Conservation (phyloP, 1,140 invertebrate genomes). For the Diuraphis noxia region DNA sequence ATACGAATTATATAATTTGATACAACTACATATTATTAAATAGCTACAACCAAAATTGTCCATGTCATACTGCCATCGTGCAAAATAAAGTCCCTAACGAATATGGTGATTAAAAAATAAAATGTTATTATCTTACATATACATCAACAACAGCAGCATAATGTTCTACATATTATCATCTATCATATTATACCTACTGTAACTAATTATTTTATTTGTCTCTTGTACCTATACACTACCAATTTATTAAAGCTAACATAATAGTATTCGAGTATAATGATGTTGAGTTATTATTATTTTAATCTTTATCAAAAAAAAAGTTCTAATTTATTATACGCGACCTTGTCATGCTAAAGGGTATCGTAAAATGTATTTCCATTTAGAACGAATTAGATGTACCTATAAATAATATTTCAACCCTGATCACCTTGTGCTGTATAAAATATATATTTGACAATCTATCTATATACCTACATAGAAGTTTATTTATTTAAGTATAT, state of each 20-base stretch:
- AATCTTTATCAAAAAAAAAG: conserved; percentile 5
- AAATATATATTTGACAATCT: background rate
- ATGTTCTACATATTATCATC: background rate
- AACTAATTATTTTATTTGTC: background rate
- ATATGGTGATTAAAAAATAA: conserved; percentile 5
- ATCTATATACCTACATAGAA: background rate
- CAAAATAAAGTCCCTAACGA: background rate
- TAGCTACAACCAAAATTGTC: background rate
- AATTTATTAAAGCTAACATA: background rate
- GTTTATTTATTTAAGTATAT: background rate
- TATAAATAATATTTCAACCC: conserved; percentile 8
- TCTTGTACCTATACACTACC: background rate
- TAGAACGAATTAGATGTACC: background rate
- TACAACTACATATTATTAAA: background rate
- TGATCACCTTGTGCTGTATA: conserved; percentile 12
- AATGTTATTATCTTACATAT: background rate
- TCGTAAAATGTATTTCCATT: background rate
- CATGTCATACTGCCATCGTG: background rate
- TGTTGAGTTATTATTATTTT: background rate
- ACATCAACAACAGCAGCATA: background rate
- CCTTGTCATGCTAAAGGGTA: conserved; percentile 9
- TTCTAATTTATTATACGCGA: background rate
- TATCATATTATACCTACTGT: background rate
- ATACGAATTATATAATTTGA: background rate
- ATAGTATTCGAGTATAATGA: background rate